Evolutionary conservation across 2,888 invertebrate species (phyloP), one percentile per base, ranked within the genome.

Genomic region (Orgyia antiqua): DNA sequence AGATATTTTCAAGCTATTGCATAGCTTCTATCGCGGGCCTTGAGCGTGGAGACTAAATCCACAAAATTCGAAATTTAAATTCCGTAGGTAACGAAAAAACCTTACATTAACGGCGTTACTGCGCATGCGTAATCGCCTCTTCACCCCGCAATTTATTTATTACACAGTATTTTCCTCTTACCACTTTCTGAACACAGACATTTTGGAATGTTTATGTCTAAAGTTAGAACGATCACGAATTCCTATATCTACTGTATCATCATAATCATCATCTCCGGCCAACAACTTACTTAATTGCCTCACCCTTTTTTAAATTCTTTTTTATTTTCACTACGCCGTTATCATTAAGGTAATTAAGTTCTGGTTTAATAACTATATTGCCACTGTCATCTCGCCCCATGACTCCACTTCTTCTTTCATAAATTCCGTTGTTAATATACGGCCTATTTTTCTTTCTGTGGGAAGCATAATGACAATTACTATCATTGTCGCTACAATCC

Each of bases 271-370:
- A 10, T 28, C 15, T 3, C 29, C 33, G 13, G 2, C 2, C 12
- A 34, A 29, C 8, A 30, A 19, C 1, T 11, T n/a, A n/a, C n/a
- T n/a, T 6, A 0, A 23, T 23, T 3, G 19, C 19, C 4, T 27
- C 27, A 2, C n/a, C 6, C 11, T 27, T 30, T 19, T 13, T 30
- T 12, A 34, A 30, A 3, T 17, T n/a, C 10, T 11, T 21, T 27
- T 23, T 23, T 17, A 27, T 19, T 20, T 29, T 27, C 17, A 26
- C 26, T 26, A n/a, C 21, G 24, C 29, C 30, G 18, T 30, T 27
- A 1, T n/a, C 11, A 25, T 30, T 13, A 11, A 31, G 2, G 19
- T 31, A 32, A 15, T 24, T 27, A 1, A 30, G 30, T 8, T 27
- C 27, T 24, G 31, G 35, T 13, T 28, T 27, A 4, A 15, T n/a